These are phyloP conservation scores for Anguilla anguilla DNA, from an alignment of 2,797 vertebrate species.

Conservation along the genomic window DNA sequence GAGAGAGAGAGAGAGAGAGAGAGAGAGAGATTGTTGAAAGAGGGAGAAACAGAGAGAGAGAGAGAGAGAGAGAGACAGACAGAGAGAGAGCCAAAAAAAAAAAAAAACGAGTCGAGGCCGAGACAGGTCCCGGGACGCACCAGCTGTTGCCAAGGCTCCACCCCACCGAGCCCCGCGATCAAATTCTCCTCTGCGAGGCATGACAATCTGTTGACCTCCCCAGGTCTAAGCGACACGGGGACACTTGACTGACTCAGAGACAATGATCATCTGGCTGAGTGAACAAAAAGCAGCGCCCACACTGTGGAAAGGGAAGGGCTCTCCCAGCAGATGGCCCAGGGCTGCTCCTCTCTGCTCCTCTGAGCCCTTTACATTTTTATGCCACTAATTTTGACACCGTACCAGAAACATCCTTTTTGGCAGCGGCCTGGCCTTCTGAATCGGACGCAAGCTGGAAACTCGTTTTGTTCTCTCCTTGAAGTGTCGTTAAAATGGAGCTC, in stretches of 20 bases:
- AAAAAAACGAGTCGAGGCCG: conserved; percentile 34
- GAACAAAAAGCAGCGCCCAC: conserved; percentile 63
- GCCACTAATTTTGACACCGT: conserved; percentile 73
- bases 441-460: neutral
- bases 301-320: conserved; percentile 55
- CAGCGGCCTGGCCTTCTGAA: conserved; percentile 60
- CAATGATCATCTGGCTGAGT: conserved; percentile 67
- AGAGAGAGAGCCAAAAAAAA: conserved; percentile 12
- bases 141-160: conserved; percentile 84
- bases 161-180: conserved; percentile 62
- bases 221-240: conserved; percentile 56
- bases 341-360: conserved; percentile 61
- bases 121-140: conserved; percentile 70
- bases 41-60: conserved; percentile 26
- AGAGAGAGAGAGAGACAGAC: conserved; percentile 57
- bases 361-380: conserved; percentile 69
- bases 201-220: conserved; percentile 73
- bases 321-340: conserved; percentile 72
- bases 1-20: conserved; percentile 50
- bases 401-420: conserved; percentile 60
- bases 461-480: neutral
- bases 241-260: conserved; percentile 65
- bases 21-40: neutral
- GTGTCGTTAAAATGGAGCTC: neutral
- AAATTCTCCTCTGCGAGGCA: conserved; percentile 65